Percentiles rank a stretch among this genome's conserved stretches.
These are phyloP conservation scores for Aldabrachelys gigantea DNA, from an alignment of 2,113 vertebrate genomes.

Conservation along the genomic window DNA sequence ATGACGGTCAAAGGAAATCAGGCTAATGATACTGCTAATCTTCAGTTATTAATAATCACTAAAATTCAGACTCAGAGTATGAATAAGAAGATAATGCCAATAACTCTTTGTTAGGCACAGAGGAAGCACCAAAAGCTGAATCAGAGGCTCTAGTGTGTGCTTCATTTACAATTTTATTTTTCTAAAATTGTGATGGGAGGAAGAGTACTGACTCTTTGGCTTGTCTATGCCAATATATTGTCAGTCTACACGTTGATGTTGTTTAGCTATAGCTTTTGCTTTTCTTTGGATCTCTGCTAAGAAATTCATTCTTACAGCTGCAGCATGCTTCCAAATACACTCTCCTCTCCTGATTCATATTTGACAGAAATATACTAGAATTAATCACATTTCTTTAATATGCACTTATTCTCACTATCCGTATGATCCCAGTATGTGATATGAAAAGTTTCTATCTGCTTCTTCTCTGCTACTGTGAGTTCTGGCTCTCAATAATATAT, in stretches of 20 bases:
- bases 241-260: not conserved
- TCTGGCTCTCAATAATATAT: not conserved
- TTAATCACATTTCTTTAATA: not conserved
- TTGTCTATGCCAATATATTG: not conserved
- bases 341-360: not conserved
- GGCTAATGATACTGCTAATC: not conserved
- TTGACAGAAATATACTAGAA: not conserved
- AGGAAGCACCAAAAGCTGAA: not conserved
- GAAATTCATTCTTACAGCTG: not conserved
- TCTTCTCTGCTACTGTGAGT: not conserved
- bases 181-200: not conserved
- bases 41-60: not conserved
- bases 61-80: not conserved
- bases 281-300: not conserved
- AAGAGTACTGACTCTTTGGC: not conserved
- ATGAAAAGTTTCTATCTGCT: not conserved
- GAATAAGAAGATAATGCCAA: not conserved
- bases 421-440: not conserved
- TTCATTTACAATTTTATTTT: not conserved
- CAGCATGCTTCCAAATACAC: not conserved
- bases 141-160: not conserved
- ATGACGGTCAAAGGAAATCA: not conserved
- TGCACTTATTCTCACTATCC: not conserved
- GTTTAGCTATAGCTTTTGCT: not conserved
- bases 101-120: not conserved